Evolutionary conservation across 2,113 vertebrate species (phyloP).

Genomic region (Anhinga rufa): DNA sequence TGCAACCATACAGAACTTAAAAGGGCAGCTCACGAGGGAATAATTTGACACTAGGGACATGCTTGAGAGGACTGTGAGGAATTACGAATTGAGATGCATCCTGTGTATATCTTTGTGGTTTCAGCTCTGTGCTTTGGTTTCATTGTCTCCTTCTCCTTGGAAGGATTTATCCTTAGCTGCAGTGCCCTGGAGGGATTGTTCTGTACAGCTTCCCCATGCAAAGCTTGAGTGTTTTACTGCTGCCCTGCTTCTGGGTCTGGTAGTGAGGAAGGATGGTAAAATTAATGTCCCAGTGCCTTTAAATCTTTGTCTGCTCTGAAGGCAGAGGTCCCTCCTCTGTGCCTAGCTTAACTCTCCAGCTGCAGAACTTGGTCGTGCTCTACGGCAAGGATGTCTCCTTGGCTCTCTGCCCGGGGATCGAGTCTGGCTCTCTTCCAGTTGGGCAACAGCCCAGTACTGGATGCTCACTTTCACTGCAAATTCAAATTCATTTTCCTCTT

Average conservation of each 20-base stretch:
- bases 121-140: not conserved
- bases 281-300: not conserved
- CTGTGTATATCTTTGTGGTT: not conserved
- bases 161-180: not conserved
- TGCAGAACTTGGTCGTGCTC: not conserved
- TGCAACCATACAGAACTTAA: not conserved
- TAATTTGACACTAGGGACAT: not conserved
- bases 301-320: not conserved
- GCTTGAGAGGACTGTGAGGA: not conserved
- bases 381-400: not conserved
- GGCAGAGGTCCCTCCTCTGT: not conserved
- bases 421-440: constrained; percentile 25
- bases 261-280: not conserved
- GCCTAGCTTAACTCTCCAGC: not conserved
- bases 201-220: not conserved
- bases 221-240: not conserved
- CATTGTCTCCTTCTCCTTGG: not conserved
- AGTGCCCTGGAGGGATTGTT: not conserved
- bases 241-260: not conserved
- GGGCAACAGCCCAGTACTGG: not conserved
- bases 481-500: constrained; percentile 17
- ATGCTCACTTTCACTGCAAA: constrained; percentile 4
- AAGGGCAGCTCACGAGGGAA: not conserved
- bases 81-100: not conserved
- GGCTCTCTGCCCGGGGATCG: not conserved